Conservation (phyloP, 1,140 invertebrate species). For the Drosophila paulistorum region DNA sequence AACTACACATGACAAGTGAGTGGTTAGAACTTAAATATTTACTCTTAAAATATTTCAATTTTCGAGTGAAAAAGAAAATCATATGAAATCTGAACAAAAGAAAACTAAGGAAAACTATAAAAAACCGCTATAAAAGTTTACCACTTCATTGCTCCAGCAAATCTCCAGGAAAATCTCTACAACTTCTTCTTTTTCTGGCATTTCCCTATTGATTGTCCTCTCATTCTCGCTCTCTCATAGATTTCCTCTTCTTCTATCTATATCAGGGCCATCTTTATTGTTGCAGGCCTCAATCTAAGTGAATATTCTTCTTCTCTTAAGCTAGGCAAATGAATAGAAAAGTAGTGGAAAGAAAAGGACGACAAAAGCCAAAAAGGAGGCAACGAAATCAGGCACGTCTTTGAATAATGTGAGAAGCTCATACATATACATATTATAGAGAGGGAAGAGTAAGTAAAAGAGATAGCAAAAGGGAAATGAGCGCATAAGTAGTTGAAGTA, state of each 20-base stretch:
- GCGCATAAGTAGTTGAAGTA: constrained; percentile 18
- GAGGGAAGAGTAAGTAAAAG: background rate
- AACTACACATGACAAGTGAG: constrained; percentile 9
- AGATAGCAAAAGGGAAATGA: constrained; percentile 22
- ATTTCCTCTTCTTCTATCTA: no score
- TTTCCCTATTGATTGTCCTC: background rate
- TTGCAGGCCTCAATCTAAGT: constrained; percentile 37
- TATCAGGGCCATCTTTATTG: constrained; percentile 72
- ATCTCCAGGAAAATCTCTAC: constrained; percentile 20
- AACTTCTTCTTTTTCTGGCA: background rate
- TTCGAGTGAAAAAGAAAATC: background rate
- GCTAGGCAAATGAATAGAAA: constrained; percentile 45
- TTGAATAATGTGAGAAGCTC: constrained; percentile 3
- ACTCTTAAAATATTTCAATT: constrained; percentile 9
- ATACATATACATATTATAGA: background rate
- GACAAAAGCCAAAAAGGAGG: constrained; percentile 18
- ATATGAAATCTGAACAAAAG: constrained; percentile 3
- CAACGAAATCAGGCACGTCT: constrained; percentile 21
- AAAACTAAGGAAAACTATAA: constrained; percentile 20
- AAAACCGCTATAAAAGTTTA: constrained; percentile 57
- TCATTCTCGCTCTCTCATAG: background rate
- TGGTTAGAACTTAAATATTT: constrained; percentile 33
- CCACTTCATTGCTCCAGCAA: constrained; percentile 65
- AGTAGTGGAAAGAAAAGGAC: constrained; percentile 15
- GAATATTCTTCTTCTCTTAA: constrained; percentile 47